Base-by-base conservation (phyloP, 2,888 invertebrate species). In the Serripes groenlandicus region DNA sequence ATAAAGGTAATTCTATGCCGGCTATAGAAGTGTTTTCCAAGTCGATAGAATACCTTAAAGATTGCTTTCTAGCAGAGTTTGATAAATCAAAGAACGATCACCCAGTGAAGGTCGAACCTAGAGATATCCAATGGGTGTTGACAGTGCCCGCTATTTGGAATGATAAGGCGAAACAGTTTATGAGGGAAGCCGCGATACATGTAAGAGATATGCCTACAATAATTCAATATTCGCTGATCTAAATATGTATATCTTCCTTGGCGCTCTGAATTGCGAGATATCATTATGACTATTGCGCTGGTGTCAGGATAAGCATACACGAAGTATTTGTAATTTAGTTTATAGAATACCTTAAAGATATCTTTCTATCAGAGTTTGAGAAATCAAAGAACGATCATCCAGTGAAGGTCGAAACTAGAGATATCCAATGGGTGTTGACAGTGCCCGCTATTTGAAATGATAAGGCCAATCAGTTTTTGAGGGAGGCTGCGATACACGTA, bases 131-230 rank as follows among this genome's bases (percentile, higher is more conserved):
- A 5, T 66, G 66, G 66, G 66, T 66, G 2, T 28, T 66, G 66
- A 66, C 66, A 9, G 66, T 66, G 26, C 66, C 66, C 0, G 66
- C 66, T 11, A 66, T 66, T n/a, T 66, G 66, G 66, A 28, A 42
- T 21, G 66, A 66, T 42, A 35, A 18, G 23, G 66, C 66, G 3
- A 66, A 66, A 66, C 66, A 42, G 66, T 66, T 66, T 28, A 66
- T 66, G 66, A 66, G 66, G 26, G 66, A 66, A 26, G 66, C 66
- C 42, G 66, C 66, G 1, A 42, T 66, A 23, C 5, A 42, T 21
- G 66, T 66, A 42, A n/a, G 66, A n/a, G n/a, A n/a, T n/a, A n/a
- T n/a, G n/a, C n/a, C n/a, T n/a, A n/a, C n/a, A n/a, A n/a, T n/a
- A n/a, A n/a, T n/a, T n/a, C n/a, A n/a, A n/a, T n/a, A n/a, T n/a